phyloP scores from a whole-genome alignment of 1,140 invertebrate genomes.

The Papilio glaucus region DNA sequence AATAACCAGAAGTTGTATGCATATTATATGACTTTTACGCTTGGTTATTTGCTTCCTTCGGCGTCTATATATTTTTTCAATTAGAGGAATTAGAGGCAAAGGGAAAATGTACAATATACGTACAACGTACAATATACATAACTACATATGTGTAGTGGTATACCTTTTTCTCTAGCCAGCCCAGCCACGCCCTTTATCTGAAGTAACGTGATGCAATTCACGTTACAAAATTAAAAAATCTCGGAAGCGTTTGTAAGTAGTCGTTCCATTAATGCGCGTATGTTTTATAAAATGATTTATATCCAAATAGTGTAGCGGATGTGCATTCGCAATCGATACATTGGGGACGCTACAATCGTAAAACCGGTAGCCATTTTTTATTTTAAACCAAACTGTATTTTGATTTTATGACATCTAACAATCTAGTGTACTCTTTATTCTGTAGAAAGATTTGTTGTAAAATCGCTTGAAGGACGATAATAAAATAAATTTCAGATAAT shows the following conservation, averaged over 20 bases:
- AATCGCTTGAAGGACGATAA: conserved; percentile 1
- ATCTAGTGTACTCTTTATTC: not conserved
- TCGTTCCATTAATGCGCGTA: conserved; percentile 11
- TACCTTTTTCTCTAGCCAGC: not conserved
- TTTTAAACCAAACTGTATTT: not conserved
- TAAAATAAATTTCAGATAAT: not conserved
- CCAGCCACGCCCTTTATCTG: not conserved
- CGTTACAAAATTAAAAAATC: conserved; percentile 12
- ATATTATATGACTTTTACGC: too few species aligned
- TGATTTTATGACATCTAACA: not conserved
- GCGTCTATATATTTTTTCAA: too few species aligned
- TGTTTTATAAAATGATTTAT: conserved; percentile 27
- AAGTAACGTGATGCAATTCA: conserved; percentile 7
- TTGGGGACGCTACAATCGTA: not conserved
- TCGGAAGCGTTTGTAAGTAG: conserved; percentile 4
- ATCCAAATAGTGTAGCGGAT: conserved; percentile 17
- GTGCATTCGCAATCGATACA: conserved; percentile 13
- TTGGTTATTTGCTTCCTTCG: too few species aligned
- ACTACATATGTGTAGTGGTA: not conserved
- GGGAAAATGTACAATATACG: too few species aligned
- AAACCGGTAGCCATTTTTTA: not conserved
- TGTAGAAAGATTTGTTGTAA: not conserved
- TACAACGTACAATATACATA: too few species aligned
- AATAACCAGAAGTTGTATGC: too few species aligned
- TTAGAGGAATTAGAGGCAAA: too few species aligned